These are phyloP conservation scores for Nephila pilipes DNA, from an alignment of 1,140 invertebrate genomes.

Conservation along the genomic window DNA sequence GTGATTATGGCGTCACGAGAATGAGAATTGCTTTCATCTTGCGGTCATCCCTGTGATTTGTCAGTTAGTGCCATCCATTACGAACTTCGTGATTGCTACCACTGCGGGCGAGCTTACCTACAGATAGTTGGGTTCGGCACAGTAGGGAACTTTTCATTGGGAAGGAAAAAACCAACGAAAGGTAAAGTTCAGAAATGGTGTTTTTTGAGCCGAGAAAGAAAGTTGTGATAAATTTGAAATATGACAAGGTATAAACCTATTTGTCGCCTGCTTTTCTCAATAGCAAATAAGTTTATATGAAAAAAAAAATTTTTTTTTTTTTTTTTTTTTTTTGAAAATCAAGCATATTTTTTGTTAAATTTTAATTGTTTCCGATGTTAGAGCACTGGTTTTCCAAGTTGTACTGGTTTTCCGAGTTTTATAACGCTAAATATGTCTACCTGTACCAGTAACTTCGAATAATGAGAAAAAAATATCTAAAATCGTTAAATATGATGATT, in stretches of 20 bases:
- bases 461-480: too few relatives aligned
- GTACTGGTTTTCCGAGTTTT: too few relatives aligned
- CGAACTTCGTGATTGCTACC: constrained; percentile 31
- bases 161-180: not conserved
- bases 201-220: not conserved
- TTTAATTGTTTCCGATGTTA: too few relatives aligned
- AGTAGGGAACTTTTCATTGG: not conserved
- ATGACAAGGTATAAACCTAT: not conserved
- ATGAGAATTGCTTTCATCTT: constrained; percentile 65
- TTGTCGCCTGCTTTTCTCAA: not conserved
- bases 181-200: not conserved
- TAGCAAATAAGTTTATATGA: too few relatives aligned
- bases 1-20: constrained; percentile 53
- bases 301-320: too few relatives aligned
- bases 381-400: too few relatives aligned
- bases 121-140: not conserved
- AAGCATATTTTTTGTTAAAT: too few relatives aligned
- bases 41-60: constrained; percentile 59
- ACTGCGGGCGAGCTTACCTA: not conserved
- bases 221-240: not conserved
- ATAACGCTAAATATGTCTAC: too few relatives aligned
- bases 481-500: too few relatives aligned
- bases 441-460: too few relatives aligned
- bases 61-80: constrained; percentile 40
- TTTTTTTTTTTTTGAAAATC: too few relatives aligned